These are phyloP conservation scores for Brachylomia viminalis DNA, from an alignment of 2,888 invertebrate genomes.

Conservation along the genomic window DNA sequence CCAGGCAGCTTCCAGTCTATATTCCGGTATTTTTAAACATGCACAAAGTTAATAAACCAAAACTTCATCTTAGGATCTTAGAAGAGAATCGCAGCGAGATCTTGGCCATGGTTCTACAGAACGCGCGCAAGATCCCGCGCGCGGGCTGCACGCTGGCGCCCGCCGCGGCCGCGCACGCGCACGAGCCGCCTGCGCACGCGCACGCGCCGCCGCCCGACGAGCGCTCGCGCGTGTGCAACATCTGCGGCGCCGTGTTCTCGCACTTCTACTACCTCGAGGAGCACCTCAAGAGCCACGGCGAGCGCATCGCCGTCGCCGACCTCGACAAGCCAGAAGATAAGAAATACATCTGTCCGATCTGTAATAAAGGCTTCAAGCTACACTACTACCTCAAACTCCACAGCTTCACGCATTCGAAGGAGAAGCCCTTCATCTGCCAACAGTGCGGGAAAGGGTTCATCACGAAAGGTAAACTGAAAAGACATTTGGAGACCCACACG, in stretches of 20 bases:
- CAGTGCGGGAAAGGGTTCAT: conserved; percentile 88
- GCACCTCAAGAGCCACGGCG: conserved; percentile 85
- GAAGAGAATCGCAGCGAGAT: conserved; percentile 85
- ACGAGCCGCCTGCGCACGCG: conserved; percentile 47
- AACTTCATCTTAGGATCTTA: conserved; percentile 74
- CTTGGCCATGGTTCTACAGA: conserved; percentile 86
- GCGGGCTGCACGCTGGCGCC: conserved; percentile 65
- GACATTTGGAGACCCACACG: conserved; percentile 85
- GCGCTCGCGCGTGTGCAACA: conserved; percentile 84
- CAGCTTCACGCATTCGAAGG: conserved; percentile 86
- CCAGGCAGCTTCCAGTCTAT: background rate
- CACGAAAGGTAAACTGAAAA: conserved; percentile 84
- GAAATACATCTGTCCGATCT: conserved; percentile 82
- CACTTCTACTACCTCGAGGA: conserved; percentile 87
- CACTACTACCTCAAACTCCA: conserved; percentile 86
- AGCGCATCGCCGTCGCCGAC: conserved; percentile 81
- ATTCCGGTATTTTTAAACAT: background rate
- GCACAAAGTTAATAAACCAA: background rate
- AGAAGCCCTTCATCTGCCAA: conserved; percentile 86
- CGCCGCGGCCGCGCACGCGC: conserved; percentile 77
- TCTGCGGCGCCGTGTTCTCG: conserved; percentile 86
- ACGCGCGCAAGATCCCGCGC: conserved; percentile 83
- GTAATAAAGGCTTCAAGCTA: conserved; percentile 84
- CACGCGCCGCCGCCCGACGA: conserved; percentile 76
- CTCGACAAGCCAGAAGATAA: conserved; percentile 78